Evolutionary conservation across 2,888 invertebrate genomes (phyloP).

Genomic region (Liopterus haemorrhoidalis): DNA sequence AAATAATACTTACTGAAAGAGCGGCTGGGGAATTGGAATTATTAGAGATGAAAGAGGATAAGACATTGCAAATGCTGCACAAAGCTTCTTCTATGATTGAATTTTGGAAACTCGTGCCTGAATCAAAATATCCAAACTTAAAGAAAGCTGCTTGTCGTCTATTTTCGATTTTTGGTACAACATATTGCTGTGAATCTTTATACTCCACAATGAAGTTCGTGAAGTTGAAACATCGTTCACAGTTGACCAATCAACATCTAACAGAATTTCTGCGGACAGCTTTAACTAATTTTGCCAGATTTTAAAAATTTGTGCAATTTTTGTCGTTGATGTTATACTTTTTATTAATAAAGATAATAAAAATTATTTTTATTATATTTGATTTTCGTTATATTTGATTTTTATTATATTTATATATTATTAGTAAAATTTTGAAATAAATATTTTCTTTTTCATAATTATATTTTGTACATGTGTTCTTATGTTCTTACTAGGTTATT

Average conservation of each 20-base stretch:
- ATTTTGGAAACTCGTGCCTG: neutral
- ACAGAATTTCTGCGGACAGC: neutral
- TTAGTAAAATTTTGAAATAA: constrained; percentile 5
- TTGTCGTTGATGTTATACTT: constrained; percentile 1
- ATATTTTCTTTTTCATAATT: neutral
- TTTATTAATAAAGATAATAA: constrained; percentile 1
- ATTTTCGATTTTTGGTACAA: constrained; percentile 1
- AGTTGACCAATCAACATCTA: constrained; percentile 9
- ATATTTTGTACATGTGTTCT: too few relatives aligned
- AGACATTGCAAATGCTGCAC: too few relatives aligned
- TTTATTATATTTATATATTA: too few relatives aligned
- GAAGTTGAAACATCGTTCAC: constrained; percentile 10
- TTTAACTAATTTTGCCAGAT: constrained; percentile 3
- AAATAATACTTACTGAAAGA: too few relatives aligned
- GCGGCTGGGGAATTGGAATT: too few relatives aligned
- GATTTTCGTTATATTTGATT: too few relatives aligned
- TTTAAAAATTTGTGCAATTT: constrained; percentile 5
- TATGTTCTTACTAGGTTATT: too few relatives aligned
- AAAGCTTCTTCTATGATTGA: neutral
- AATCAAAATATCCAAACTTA: constrained; percentile 8
- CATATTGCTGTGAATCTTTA: constrained; percentile 8
- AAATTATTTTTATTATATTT: constrained; percentile 9
- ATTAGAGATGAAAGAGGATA: too few relatives aligned
- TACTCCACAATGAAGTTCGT: constrained; percentile 1
- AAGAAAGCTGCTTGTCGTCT: neutral